Percentiles rank a stretch among this genome's conserved stretches.
phyloP scores from a whole-genome alignment of 2,888 invertebrate genomes.

The Homarus gammarus region DNA sequence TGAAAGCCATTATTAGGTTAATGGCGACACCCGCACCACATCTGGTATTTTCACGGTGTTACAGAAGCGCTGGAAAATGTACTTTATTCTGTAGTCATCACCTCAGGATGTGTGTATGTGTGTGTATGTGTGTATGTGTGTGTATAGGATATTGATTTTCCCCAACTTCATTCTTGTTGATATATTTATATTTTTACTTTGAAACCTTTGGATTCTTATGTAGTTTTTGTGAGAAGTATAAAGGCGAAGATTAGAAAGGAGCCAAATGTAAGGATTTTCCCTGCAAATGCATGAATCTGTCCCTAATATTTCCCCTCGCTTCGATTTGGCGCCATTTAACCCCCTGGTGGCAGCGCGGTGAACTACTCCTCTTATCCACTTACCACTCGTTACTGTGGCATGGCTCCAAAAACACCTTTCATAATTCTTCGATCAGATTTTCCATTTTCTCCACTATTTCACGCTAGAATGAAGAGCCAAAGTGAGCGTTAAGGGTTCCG shows the following conservation, averaged over 20 bases:
- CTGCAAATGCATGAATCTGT: too few species aligned
- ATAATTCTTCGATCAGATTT: constrained; percentile 54
- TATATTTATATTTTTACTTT: too few species aligned
- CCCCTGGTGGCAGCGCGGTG: constrained; percentile 65
- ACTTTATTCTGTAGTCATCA: too few species aligned
- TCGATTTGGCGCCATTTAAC: constrained; percentile 60
- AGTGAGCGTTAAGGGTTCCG: constrained; percentile 23
- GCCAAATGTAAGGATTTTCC: too few species aligned
- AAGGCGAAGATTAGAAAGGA: too few species aligned
- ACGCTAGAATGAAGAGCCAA: background rate
- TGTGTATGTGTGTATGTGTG: constrained; percentile 25
- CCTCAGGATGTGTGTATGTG: constrained; percentile 30
- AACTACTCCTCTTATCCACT: constrained; percentile 71
- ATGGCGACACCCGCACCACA: too few species aligned
- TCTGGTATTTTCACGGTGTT: too few species aligned
- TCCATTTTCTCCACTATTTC: background rate
- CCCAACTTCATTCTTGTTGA: too few species aligned
- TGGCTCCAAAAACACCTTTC: constrained; percentile 58
- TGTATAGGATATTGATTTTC: background rate
- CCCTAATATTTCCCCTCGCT: constrained; percentile 29
- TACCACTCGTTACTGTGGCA: constrained; percentile 68
- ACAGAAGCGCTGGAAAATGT: too few species aligned
- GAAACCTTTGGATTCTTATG: too few species aligned
- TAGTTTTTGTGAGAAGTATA: too few species aligned
- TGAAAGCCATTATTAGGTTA: too few species aligned